Evolutionary conservation across 2,113 vertebrate species (phyloP).

Genomic region (Oceanites oceanicus): DNA sequence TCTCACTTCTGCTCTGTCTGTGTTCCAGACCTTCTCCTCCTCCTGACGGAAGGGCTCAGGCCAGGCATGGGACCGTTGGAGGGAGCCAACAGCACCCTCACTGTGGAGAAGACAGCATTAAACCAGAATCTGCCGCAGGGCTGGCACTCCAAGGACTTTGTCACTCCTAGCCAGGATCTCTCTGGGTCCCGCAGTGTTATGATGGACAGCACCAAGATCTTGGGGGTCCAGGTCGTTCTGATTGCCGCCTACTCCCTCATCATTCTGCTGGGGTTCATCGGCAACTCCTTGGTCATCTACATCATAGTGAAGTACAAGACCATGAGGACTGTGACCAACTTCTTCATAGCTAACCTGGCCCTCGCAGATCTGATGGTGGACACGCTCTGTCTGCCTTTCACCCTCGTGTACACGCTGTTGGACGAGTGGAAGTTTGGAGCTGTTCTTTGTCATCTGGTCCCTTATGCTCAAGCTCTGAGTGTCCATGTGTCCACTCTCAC

Average conservation of each 20-base stretch:
- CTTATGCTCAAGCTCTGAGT: slow-evolving; percentile 88
- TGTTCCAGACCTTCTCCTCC: slow-evolving; percentile 13
- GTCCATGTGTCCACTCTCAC: slow-evolving; percentile 90
- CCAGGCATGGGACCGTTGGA: slow-evolving; percentile 78
- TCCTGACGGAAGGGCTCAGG: not conserved
- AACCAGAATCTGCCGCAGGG: slow-evolving; percentile 17
- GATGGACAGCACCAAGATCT: slow-evolving; percentile 87
- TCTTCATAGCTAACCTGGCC: slow-evolving; percentile 92
- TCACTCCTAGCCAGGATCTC: slow-evolving; percentile 67
- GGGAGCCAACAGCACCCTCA: slow-evolving; percentile 76
- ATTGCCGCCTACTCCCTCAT: slow-evolving; percentile 88
- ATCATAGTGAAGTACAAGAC: slow-evolving; percentile 88
- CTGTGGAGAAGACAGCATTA: slow-evolving; percentile 53
- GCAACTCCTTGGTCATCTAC: slow-evolving; percentile 88
- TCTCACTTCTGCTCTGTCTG: not conserved
- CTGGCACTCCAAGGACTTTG: slow-evolving; percentile 56
- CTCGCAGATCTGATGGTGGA: slow-evolving; percentile 90
- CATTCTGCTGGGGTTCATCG: slow-evolving; percentile 86
- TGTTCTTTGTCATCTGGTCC: slow-evolving; percentile 87
- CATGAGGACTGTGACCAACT: slow-evolving; percentile 93
- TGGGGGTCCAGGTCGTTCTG: slow-evolving; percentile 83
- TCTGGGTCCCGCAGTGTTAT: slow-evolving; percentile 75
- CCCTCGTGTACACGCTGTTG: slow-evolving; percentile 85
- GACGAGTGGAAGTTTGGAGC: slow-evolving; percentile 92
- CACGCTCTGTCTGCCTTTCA: slow-evolving; percentile 89